Conservation (phyloP, 2,888 invertebrate genomes). For the Argyra leucocephala region DNA sequence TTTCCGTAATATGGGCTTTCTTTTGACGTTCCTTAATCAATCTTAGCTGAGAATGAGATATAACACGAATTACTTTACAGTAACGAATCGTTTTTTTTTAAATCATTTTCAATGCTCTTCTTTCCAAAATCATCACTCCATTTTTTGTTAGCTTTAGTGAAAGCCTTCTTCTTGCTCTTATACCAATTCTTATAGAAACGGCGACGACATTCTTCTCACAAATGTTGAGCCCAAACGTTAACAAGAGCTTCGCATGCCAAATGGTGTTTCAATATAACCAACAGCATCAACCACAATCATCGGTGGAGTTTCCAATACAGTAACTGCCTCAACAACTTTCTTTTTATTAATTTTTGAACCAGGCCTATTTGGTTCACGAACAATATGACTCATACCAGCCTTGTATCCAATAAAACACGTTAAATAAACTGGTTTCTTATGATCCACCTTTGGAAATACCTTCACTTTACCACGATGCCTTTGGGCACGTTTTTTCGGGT, state of each 20-base stretch:
- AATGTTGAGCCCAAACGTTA: constrained; percentile 97
- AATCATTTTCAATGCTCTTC: constrained; percentile 92
- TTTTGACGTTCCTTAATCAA: constrained; percentile 95
- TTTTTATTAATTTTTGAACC: constrained; percentile 99
- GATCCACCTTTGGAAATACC: constrained; percentile 98
- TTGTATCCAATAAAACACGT: constrained; percentile 98
- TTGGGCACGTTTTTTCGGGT: constrained; percentile 93
- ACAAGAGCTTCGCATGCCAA: constrained; percentile 86
- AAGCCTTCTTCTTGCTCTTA: constrained; percentile 99
- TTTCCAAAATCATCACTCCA: constrained; percentile 97
- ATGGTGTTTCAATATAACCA: constrained; percentile 98
- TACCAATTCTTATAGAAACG: constrained; percentile 99
- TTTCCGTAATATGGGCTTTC: constrained; percentile 99
- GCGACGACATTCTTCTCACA: constrained; percentile 95
- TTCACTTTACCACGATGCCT: constrained; percentile 98
- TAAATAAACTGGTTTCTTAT: constrained; percentile 89
- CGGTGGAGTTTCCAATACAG: constrained; percentile 95
- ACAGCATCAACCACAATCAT: constrained; percentile 96
- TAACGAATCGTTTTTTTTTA: constrained; percentile 97
- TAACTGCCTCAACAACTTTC: constrained; percentile 98
- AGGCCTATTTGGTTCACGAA: constrained; percentile 95
- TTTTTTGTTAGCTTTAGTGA: constrained; percentile 95
- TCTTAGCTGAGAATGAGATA: constrained; percentile 99
- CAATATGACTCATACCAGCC: constrained; percentile 99
- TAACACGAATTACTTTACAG: constrained; percentile 91